Conservation (phyloP, 1,140 invertebrate genomes). For the Elymnias hypermnestra region DNA sequence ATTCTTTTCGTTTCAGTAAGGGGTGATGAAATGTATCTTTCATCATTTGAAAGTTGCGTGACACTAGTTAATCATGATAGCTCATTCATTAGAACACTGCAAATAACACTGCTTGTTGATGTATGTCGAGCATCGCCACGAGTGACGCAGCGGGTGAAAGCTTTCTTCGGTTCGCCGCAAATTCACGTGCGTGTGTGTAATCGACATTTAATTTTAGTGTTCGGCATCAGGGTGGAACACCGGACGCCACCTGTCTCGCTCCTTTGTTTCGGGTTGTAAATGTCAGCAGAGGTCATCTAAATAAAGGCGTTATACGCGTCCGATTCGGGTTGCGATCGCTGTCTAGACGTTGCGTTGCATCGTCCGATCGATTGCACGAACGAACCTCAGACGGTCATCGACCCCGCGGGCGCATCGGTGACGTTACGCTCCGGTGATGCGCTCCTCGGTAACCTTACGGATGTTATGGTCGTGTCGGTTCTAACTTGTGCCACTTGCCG, state of each 20-base stretch:
- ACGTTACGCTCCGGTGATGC: slow-evolving; percentile 71
- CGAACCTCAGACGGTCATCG: slow-evolving; percentile 71
- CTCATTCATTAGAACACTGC: slow-evolving; percentile 30
- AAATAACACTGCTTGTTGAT: slow-evolving; percentile 33
- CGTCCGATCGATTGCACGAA: slow-evolving; percentile 71
- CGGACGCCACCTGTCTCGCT: slow-evolving; percentile 66
- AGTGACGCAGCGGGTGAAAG: slow-evolving; percentile 32
- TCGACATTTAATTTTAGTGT: slow-evolving; percentile 61
- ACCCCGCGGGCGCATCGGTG: slow-evolving; percentile 71
- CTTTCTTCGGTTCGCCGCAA: slow-evolving; percentile 24
- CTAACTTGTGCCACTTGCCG: slow-evolving; percentile 19
- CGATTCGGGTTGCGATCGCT: slow-evolving; percentile 60
- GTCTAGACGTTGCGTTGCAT: slow-evolving; percentile 73
- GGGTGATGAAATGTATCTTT: background rate
- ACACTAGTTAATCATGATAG: slow-evolving; percentile 30
- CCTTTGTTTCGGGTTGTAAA: slow-evolving; percentile 71
- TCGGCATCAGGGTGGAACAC: slow-evolving; percentile 41
- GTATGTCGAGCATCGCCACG: slow-evolving; percentile 41
- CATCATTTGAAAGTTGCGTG: slow-evolving; percentile 34
- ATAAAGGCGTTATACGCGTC: slow-evolving; percentile 66
- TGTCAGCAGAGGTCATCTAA: slow-evolving; percentile 73
- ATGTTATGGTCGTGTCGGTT: slow-evolving; percentile 32
- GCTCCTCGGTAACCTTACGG: slow-evolving; percentile 58
- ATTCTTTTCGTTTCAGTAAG: background rate
- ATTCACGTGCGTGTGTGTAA: slow-evolving; percentile 39